Evolutionary conservation across 2,113 vertebrate species (phyloP).

Genomic region (Scalopus aquaticus): DNA sequence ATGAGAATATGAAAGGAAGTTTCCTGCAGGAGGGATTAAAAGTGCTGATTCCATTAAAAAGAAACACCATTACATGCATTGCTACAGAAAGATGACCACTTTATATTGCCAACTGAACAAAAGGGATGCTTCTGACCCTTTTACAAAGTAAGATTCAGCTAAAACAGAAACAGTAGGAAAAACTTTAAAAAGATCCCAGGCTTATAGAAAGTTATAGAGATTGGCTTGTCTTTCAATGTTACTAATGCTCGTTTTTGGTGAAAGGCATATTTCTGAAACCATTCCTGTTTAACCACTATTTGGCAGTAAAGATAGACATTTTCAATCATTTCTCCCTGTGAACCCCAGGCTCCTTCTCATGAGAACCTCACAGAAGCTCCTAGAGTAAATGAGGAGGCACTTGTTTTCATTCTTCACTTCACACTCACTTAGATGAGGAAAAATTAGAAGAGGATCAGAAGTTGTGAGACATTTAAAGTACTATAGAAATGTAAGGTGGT

Average conservation of each 20-base stretch:
- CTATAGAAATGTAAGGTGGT: not conserved
- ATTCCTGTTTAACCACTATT: not conserved
- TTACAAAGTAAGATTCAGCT: not conserved
- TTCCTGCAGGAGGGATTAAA: not conserved
- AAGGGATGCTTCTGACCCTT: not conserved
- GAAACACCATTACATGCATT: not conserved
- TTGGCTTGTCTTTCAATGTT: rapidly evolving
- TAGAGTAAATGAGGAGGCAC: not conserved
- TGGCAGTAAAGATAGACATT: not conserved
- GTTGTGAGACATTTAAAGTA: not conserved
- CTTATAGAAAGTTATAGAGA: not conserved
- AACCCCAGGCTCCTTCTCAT: not conserved
- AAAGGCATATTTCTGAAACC: not conserved
- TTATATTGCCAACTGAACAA: not conserved
- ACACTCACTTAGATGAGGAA: not conserved
- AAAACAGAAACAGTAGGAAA: not conserved
- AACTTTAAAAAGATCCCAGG: not conserved
- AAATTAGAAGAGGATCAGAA: not conserved
- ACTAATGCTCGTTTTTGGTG: not conserved
- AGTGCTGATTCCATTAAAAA: not conserved
- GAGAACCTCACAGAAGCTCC: not conserved
- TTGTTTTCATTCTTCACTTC: not conserved
- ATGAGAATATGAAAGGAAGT: not conserved
- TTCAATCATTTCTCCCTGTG: not conserved
- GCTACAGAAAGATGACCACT: not conserved